Base-by-base conservation (phyloP, 2,113 vertebrate genomes). In the Bufo gargarizans region DNA sequence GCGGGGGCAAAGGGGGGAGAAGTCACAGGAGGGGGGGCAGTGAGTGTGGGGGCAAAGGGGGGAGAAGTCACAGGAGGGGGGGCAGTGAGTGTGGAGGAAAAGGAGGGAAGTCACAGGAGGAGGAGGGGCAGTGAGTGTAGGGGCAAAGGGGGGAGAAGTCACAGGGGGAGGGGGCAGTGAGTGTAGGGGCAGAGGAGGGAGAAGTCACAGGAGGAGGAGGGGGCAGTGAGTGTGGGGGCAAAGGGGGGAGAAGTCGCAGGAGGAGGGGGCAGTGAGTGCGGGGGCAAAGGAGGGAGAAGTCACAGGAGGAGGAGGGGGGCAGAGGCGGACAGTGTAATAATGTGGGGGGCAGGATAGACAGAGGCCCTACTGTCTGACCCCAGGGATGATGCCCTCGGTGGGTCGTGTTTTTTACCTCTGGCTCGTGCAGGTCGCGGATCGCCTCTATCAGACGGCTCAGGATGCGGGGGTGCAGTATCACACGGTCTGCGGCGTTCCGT, bases 401-500 rank as follows among this genome's bases (percentile, higher is more conserved):
- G 14, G 3, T n/a, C 20, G 19, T 65, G n/a, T 69, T 3, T 1
- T 33, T 13, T 2, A n/a, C 67, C 67, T 14, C 80, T 83, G 81
- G 13, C 17, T 45, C 45, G 20, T 3, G 95, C 97, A 0, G 91
- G 89, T 33, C 33, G 33, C 33, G 33, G 33, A 33, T 22, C 92
- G 97, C 4, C 95, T 99, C 59, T 97, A 97, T 53, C 92, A 94
- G 65, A 89, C 93, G 2, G 96, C 95, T 0, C 80, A 87, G 2
- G 92, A 91, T 13, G 95, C 95, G 0, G 90, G 91, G 0, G 83
- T 97, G 0, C 45, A 85, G 79, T 99, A 96, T 71, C 92, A 96
- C 80, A 93, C 77, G 0, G 93, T 99, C 71, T 99, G 98, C 50
- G 98, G 98, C 0, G 98, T 99, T 0, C 98, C 98, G 0, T 99